Conservation (phyloP, 2,888 invertebrate species). For the Emmelina monodactyla region DNA sequence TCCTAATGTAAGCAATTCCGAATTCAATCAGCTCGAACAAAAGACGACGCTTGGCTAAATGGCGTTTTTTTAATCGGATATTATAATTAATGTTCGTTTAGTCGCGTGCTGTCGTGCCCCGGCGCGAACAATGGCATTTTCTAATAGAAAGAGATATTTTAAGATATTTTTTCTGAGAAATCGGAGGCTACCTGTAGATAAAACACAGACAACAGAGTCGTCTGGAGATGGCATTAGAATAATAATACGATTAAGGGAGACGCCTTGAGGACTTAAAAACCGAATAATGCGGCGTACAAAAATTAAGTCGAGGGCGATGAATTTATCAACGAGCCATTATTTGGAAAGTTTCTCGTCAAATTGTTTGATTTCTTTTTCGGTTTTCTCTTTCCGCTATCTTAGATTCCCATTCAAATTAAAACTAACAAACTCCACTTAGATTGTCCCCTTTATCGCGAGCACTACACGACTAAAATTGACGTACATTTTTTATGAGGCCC, state of each 20-base stretch:
- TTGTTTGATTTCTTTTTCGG: too few relatives aligned
- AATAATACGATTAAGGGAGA: constrained; percentile 36
- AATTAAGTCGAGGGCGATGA: too few relatives aligned
- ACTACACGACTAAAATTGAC: constrained; percentile 43
- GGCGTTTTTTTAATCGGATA: constrained; percentile 67
- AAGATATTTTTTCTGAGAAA: constrained; percentile 59
- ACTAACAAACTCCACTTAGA: too few relatives aligned
- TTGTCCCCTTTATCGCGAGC: constrained; percentile 1
- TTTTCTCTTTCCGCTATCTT: too few relatives aligned
- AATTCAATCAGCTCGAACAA: constrained; percentile 66
- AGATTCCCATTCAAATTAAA: too few relatives aligned
- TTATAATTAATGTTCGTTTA: constrained; percentile 68
- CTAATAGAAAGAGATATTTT: constrained; percentile 60
- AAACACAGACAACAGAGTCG: constrained; percentile 53
- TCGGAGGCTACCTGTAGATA: constrained; percentile 60
- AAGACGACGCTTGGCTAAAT: constrained; percentile 58
- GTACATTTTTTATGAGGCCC: constrained; percentile 57
- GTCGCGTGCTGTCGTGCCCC: constrained; percentile 65
- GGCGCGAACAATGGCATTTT: constrained; percentile 63
- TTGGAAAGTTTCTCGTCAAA: too few relatives aligned
- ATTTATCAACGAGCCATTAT: too few relatives aligned
- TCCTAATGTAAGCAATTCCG: constrained; percentile 55
- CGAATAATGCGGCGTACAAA: too few relatives aligned
- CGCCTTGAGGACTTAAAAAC: constrained; percentile 17
- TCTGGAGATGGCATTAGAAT: constrained; percentile 53